Conservation (phyloP, 2,888 invertebrate genomes). For the Girardia tigrina region DNA sequence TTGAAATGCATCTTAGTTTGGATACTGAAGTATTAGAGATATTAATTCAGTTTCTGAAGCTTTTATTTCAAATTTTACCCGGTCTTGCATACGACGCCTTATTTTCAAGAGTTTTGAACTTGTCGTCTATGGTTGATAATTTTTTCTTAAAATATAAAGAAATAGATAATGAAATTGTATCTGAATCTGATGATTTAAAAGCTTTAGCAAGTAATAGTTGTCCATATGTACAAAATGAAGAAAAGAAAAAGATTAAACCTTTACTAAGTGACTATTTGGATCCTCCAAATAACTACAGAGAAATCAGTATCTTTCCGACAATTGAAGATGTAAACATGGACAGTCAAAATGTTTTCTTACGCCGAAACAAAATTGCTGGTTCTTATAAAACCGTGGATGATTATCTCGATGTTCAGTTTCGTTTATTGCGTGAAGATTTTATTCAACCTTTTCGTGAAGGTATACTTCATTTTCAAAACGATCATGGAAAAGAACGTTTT, state of each 20-base stretch:
- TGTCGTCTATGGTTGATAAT: background rate
- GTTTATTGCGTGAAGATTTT: conserved; percentile 66
- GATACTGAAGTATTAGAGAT: background rate
- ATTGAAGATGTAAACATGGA: conserved; percentile 42
- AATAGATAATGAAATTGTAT: background rate
- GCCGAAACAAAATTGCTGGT: conserved; percentile 57
- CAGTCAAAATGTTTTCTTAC: conserved; percentile 52
- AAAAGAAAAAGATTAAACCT: background rate
- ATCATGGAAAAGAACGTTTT: conserved; percentile 27
- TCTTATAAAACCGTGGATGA: conserved; percentile 58
- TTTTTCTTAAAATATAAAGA: background rate
- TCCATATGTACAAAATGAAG: background rate
- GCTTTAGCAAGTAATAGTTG: background rate
- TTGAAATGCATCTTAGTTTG: background rate
- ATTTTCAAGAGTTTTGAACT: background rate
- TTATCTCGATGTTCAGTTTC: conserved; percentile 66
- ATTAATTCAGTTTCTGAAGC: conserved; percentile 6
- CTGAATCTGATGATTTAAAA: background rate
- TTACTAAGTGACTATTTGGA: conserved; percentile 32
- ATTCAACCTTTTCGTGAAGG: conserved; percentile 62
- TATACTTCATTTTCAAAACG: conserved; percentile 45
- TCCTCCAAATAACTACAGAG: conserved; percentile 51
- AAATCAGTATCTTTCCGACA: conserved; percentile 46
- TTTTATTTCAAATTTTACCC: background rate
- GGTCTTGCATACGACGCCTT: background rate